A percentile compares a stretch with the other conserved stretches of the same genome.
Conservation (phyloP, 2,113 vertebrate species). For the Heterotilapia buettikoferi region DNA sequence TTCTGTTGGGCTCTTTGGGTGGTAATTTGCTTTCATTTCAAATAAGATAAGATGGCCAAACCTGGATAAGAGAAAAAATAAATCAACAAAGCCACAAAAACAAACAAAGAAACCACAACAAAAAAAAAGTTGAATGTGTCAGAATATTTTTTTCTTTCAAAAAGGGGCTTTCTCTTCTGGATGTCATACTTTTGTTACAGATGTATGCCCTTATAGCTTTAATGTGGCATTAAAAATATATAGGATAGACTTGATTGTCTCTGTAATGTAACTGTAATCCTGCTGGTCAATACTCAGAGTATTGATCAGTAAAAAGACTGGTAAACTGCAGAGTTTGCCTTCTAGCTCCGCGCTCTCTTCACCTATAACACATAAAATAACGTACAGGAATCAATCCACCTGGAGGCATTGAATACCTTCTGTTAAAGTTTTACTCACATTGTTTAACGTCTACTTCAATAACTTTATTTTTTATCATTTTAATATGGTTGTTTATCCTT, state of each 20-base stretch:
- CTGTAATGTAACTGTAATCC: neutral
- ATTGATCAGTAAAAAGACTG: accelerated
- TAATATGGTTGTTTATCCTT: neutral
- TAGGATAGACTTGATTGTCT: neutral
- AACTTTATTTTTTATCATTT: neutral
- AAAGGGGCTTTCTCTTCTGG: neutral
- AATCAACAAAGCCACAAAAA: neutral
- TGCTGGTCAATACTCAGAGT: neutral
- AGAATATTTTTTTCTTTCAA: neutral
- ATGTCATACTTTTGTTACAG: neutral
- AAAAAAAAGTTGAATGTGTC: neutral
- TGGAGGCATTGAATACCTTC: neutral
- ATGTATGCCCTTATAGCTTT: neutral
- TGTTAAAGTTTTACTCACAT: neutral
- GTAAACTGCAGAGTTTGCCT: neutral
- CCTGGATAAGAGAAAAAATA: neutral
- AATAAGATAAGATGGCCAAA: neutral
- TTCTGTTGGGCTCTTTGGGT: neutral
- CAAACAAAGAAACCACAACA: neutral
- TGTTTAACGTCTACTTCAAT: neutral
- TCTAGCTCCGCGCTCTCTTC: accelerated
- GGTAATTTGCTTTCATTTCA: neutral
- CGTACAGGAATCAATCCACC: neutral
- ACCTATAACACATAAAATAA: neutral
- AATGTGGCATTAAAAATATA: neutral